Evolutionary conservation across 2,113 vertebrate genomes (phyloP).

Genomic region (Aramus guarauna): DNA sequence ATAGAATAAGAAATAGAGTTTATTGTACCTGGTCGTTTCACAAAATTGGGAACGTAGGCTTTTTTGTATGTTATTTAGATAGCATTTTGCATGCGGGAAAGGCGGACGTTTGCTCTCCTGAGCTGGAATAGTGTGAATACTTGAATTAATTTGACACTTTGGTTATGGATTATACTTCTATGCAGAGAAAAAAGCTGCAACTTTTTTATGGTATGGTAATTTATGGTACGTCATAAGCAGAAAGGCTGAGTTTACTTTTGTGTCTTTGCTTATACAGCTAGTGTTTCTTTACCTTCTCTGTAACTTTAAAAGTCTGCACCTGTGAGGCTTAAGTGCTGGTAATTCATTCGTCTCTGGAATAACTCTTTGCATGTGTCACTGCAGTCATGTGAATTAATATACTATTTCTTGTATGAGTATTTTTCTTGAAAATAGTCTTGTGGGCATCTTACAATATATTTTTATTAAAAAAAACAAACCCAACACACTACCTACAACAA

Average conservation of each 20-base stretch:
- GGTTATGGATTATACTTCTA: not conserved
- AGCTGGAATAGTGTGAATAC: not conserved
- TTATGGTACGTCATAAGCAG: not conserved
- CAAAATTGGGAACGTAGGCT: accelerated
- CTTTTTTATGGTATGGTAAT: not conserved
- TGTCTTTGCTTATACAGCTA: not conserved
- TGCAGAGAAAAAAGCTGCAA: not conserved
- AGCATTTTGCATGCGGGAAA: not conserved
- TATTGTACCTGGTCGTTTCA: not conserved
- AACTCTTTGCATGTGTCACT: not conserved
- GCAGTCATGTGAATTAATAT: not conserved
- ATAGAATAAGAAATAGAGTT: not conserved
- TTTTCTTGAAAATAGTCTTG: not conserved
- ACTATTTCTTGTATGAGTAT: not conserved
- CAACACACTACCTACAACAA: not conserved
- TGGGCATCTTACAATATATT: not conserved
- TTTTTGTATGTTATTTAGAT: not conserved
- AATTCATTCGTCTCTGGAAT: not conserved
- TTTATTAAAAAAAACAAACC: not conserved
- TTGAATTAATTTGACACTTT: not conserved
- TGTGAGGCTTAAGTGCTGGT: not conserved
- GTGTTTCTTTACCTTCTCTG: not conserved
- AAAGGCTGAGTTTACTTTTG: not conserved
- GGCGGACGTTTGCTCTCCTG: not conserved
- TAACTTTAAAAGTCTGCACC: not conserved